Evolutionary conservation across 2,797 vertebrate genomes (phyloP), one percentile per base, ranked within the genome.

Genomic region (Gymnoscopelus braueri): DNA sequence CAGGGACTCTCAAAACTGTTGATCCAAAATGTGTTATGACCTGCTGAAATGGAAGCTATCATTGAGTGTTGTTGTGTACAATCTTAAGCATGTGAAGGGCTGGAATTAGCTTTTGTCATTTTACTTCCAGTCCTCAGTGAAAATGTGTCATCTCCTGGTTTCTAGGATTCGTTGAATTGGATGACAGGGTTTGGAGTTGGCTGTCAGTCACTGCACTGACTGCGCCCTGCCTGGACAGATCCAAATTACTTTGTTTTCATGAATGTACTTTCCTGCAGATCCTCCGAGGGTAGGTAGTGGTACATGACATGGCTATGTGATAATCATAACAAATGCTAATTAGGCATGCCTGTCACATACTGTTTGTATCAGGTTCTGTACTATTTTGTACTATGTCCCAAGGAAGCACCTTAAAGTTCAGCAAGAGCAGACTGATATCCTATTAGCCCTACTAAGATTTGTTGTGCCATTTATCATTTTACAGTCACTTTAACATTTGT

Each of bases 361-460:
- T 8, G 9, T 44, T 44, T 44, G 39, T 10, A 44, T 44, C 32
- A 35, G 32, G 48, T 54, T 73, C 7, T 67, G 64, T 65, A 72
- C 26, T 35, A 35, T 35, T 14, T 47, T 0, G 0, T 60, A 3
- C 26, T 4, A 23, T 53, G 57, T 84, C 65, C 74, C 75, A 74
- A 75, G 29, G 67, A 82, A 84, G 87, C 85, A 86, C 82, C 84
- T 90, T 87, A 84, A 69, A 51, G 48, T 23, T 74, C 60, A 59
- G 32, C 32, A n/a, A 29, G 5, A 39, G 5, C 14, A 35, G 24
- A 59, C 50, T 54, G 0, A 57, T 61, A 3, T 65, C 12, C 50
- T 51, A 51, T 13, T 48, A 75, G 69, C 52, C 69, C 15, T 26
- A 14, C 56, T 44, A 23, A 15, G 19, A 74, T 72, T 69, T 57